Evolutionary conservation across 2,888 invertebrate species (phyloP), one percentile per base, ranked within the genome.

Genomic region (Apocheima hispidaria): DNA sequence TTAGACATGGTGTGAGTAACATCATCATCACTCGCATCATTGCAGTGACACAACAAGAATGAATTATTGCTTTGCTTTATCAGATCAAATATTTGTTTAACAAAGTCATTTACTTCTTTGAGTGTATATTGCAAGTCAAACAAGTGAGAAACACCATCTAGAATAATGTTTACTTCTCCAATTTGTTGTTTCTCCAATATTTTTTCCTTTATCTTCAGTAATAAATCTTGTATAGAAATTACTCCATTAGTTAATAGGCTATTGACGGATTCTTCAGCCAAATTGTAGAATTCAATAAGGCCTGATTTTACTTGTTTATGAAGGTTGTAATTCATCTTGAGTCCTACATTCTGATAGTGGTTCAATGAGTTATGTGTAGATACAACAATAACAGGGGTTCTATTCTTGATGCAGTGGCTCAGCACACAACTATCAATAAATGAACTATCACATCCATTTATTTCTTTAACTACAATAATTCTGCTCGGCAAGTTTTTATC

Each of bases 81-180:
- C 60, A 90, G 75, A 68, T 84, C 82, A 60, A 91, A 84, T 66
- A 93, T 84, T 58, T 87, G 83, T 68, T 90, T 93, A 70, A 90
- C 88, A 79, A 94, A 93, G 41, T 66, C 75, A 71, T 89, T 92
- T 0, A 95, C 88, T 70, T 94, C 89, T 67, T 79, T 88, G 0
- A 94, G 73, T 70, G 86, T 90, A 43, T 94, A 90, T 44, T 93
- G 94, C 64, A 96, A 85, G 82, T 96, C 95, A 75, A 95, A 92
- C 26, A 97, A 87, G 79, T 96, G 96, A 65, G 95, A 94, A 21
- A 96, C 74, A 76, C 96, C 96, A 80, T 97, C 97, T 57, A 96
- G 86, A 48, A 97, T 92, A 43, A 96, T 82, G 68, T 93, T 94
- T 3, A 94, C 92, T 68, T 89, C 78, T 68, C 81, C 73, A 71